phyloP scores from a whole-genome alignment of 2,113 vertebrate genomes.

The Furnarius figulus region DNA sequence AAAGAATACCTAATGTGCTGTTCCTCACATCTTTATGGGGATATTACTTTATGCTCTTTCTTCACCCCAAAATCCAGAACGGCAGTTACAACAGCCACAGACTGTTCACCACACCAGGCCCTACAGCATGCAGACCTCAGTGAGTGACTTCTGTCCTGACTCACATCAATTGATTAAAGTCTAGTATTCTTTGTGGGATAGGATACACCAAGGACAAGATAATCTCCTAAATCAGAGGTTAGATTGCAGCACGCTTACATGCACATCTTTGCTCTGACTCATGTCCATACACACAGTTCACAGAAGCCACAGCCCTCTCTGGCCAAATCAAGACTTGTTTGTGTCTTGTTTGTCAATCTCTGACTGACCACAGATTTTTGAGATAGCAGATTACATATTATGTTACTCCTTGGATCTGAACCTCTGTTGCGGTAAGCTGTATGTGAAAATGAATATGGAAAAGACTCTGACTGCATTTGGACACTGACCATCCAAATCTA shows the following conservation, averaged over 20 bases:
- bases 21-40: background rate
- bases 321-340: background rate
- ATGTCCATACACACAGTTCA: background rate
- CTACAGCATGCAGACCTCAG: background rate
- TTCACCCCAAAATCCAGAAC: background rate
- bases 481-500: background rate
- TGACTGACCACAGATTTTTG: background rate
- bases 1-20: background rate
- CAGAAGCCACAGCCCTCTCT: background rate
- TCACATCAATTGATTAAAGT: background rate
- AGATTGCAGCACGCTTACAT: background rate
- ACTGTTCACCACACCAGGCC: background rate
- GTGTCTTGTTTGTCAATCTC: background rate
- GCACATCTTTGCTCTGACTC: background rate
- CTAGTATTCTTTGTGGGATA: background rate
- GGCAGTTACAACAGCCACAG: background rate
- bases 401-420: background rate
- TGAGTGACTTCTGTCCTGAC: background rate
- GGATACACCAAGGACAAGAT: background rate
- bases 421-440: background rate
- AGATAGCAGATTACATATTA: background rate
- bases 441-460: background rate
- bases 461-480: background rate
- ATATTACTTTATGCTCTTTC: background rate
- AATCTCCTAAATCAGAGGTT: background rate